A percentile compares a stretch with the other conserved stretches of the same genome.
These are phyloP conservation scores for Sylvilagus floridanus DNA, from an alignment of 2,797 vertebrate species.

Conservation along the genomic window DNA sequence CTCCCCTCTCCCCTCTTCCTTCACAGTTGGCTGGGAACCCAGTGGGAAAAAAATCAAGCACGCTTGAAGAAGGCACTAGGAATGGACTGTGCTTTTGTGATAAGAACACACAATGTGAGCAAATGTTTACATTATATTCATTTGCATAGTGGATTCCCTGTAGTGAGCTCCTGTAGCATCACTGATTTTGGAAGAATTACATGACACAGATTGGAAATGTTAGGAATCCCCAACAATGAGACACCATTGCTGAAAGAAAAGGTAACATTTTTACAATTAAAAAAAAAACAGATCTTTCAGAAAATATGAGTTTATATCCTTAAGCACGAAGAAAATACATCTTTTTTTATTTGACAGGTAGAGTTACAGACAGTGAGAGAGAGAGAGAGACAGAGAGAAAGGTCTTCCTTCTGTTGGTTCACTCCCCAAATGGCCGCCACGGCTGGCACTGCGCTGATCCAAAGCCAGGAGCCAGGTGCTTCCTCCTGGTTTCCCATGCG, in stretches of 20 bases:
- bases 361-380: no score
- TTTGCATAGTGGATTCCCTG: neutral
- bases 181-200: conserved; percentile 21
- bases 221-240: neutral
- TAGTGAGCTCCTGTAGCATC: conserved; percentile 12
- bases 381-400: no score
- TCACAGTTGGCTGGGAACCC: neutral
- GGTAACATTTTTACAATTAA: neutral
- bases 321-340: neutral
- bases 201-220: neutral
- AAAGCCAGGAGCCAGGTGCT: no score
- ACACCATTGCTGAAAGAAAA: neutral
- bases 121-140: neutral
- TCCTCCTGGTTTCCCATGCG: no score
- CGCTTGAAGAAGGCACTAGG: neutral
- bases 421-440: no score
- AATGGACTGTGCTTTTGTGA: neutral
- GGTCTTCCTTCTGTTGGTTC: no score
- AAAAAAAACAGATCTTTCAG: neutral
- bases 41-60: neutral
- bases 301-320: neutral
- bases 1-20: neutral
- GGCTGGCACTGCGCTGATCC: no score
- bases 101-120: neutral
- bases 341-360: neutral